phyloP scores from a whole-genome alignment of 2,113 vertebrate species.

The Indicator maculatus region DNA sequence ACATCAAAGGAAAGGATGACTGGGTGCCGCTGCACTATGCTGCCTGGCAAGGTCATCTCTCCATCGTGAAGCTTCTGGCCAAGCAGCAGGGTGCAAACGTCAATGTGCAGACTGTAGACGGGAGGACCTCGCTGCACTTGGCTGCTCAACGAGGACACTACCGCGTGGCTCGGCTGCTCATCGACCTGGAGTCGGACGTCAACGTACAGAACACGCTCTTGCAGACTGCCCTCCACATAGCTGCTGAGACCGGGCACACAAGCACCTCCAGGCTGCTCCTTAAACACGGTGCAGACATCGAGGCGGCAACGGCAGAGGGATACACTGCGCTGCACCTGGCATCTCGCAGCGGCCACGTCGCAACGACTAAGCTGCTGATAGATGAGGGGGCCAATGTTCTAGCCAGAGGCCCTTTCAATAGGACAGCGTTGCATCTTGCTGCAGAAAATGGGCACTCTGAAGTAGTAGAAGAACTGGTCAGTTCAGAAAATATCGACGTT shows the following conservation, averaged over 20 bases:
- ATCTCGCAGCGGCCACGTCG: conserved; percentile 81
- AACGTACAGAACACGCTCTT: conserved; percentile 67
- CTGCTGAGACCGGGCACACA: conserved; percentile 92
- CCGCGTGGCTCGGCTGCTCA: conserved; percentile 90
- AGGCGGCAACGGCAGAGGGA: conserved; percentile 78
- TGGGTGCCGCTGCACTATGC: conserved; percentile 94
- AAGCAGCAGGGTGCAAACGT: conserved; percentile 86
- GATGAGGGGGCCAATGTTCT: conserved; percentile 81
- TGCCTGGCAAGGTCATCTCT: conserved; percentile 93
- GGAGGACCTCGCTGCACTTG: conserved; percentile 90
- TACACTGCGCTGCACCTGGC: conserved; percentile 89
- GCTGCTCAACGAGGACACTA: conserved; percentile 94
- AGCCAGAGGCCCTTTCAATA: conserved; percentile 65
- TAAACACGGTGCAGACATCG: conserved; percentile 82
- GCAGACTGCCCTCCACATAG: conserved; percentile 87
- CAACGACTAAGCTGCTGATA: conserved; percentile 86
- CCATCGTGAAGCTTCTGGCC: conserved; percentile 90
- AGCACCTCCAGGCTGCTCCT: conserved; percentile 92
- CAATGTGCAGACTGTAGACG: conserved; percentile 85
- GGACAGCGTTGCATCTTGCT: conserved; percentile 84
- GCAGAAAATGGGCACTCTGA: conserved; percentile 85
- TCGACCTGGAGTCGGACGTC: conserved; percentile 84
- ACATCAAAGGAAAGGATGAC: conserved; percentile 84
- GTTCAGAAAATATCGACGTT: conserved; percentile 64
- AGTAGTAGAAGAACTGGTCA: conserved; percentile 84